Base-by-base conservation (phyloP, 1,140 invertebrate genomes). In the Philotrypesis tridentata region DNA sequence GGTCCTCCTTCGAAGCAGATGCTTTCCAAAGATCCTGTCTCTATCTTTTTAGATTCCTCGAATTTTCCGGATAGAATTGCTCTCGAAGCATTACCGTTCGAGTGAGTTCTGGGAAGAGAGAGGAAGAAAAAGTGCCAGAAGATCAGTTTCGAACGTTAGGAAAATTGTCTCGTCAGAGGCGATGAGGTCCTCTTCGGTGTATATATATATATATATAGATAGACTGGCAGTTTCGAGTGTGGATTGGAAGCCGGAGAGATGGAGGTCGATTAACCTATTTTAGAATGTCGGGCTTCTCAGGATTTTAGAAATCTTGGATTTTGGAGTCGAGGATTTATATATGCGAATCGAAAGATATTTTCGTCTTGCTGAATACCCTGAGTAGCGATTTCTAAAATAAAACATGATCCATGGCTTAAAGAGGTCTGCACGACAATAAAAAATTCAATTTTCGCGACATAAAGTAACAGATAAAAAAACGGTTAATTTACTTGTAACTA, bases 211-310 rank as follows among this genome's bases (percentile, higher is more conserved):
- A n/a, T n/a, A n/a, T 8, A 1, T 33, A 9, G 25, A 63, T 6
- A 23, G 23, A n/a, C 3, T 23, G 23, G 3, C 61, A 5, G 61
- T 25, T 3, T 27, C 21, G 23, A 25, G n/a, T 27, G 61, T n/a
- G 5, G n/a, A 29, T 65, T 65, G 23, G n/a, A 27, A 31, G 27
- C 29, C 12, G 29, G 29, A 68, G 29, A 68, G 67, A 68, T 14
- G 63, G 17, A 31, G 67, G 43, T 74, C 72, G 72, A 74, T 74
- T 74, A 74, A 74, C 72, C 72, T 61, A 43, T 74, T 74, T 74
- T 40, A 8, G 29, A 37, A 43, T 37, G 29, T 11, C 63, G 23
- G 63, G 63, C 63, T 29, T 25, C 63, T 25, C 27, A 11, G 63
- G 63, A 65, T 65, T 65, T 65, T 65, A 65, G 63, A 65, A 65